A percentile compares a stretch with the other conserved stretches of the same genome.
phyloP scores from a whole-genome alignment of 2,113 vertebrate species.

The Bagarius yarrelli region DNA sequence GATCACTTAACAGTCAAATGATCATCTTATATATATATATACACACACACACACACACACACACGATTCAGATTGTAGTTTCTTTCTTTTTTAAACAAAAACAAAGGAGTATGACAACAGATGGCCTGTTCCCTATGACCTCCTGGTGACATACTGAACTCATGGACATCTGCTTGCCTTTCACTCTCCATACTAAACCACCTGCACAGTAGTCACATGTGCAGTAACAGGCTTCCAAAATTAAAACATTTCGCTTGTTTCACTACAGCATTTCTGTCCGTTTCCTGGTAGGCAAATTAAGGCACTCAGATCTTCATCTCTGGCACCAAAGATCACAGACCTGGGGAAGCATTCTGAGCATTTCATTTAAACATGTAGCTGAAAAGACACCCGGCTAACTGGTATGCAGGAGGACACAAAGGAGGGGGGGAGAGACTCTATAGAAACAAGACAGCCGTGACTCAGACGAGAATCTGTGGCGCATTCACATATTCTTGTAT shows the following conservation, averaged over 20 bases:
- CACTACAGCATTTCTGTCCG: not conserved
- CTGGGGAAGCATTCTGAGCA: not conserved
- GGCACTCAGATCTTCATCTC: not conserved
- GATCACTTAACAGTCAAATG: not conserved
- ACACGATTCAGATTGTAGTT: no score
- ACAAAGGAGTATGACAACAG: constrained; percentile 22
- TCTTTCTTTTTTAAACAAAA: constrained; percentile 14
- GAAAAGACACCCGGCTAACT: not conserved
- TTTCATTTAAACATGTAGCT: not conserved
- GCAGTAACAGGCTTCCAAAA: not conserved
- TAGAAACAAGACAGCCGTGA: constrained; percentile 17
- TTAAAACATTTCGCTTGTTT: not conserved
- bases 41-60: no score
- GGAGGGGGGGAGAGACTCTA: not conserved
- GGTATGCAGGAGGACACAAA: not conserved
- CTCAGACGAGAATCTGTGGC: not conserved
- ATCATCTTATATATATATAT: no score
- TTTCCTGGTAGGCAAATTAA: not conserved
- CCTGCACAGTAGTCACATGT: not conserved
- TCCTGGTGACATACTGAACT: constrained; percentile 37
- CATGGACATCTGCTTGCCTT: constrained; percentile 35
- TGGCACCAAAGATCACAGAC: not conserved
- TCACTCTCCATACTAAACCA: constrained; percentile 30
- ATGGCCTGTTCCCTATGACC: constrained; percentile 16
- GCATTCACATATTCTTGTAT: not conserved